Percentiles rank a stretch among this genome's conserved stretches.
These are phyloP conservation scores for Himantopus leucocephalus DNA, from an alignment of 2,113 vertebrate genomes.

Conservation along the genomic window DNA sequence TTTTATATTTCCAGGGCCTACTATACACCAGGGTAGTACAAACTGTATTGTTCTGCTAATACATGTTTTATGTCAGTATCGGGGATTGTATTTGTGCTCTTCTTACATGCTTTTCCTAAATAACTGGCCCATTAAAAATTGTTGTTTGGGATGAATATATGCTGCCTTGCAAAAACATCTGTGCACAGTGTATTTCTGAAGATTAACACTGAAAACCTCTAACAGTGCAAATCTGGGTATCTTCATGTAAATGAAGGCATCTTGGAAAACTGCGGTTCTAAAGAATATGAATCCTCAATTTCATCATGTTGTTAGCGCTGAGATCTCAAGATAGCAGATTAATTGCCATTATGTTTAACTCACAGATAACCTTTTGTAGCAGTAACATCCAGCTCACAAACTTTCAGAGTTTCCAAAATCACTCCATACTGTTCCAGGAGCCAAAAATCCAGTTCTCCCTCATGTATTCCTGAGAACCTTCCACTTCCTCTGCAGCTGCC, in stretches of 20 bases:
- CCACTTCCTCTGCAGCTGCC: slow-evolving; percentile 55
- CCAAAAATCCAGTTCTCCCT: slow-evolving; percentile 46
- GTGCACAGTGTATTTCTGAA: not conserved
- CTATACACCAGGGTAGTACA: not conserved
- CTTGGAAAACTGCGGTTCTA: not conserved
- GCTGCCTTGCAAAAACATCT: slow-evolving; percentile 9
- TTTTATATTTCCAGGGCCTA: not conserved
- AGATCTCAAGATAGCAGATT: not conserved
- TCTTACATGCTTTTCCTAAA: not conserved
- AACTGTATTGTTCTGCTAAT: not conserved
- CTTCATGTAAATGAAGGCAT: not conserved
- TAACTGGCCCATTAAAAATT: slow-evolving; percentile 9
- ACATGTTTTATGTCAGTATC: not conserved
- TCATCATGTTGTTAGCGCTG: not conserved
- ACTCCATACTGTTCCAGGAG: not conserved
- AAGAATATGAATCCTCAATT: not conserved
- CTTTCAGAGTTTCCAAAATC: slow-evolving; percentile 18
- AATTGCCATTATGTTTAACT: not conserved
- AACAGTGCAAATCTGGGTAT: not conserved
- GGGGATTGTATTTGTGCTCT: not conserved
- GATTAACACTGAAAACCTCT: not conserved
- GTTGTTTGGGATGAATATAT: not conserved
- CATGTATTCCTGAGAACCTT: slow-evolving; percentile 33
- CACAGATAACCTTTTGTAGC: slow-evolving; percentile 15
- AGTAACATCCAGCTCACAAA: not conserved